These are phyloP conservation scores for Microcebus ravelobensis DNA, from an alignment of 2,113 vertebrate genomes.

Conservation along the genomic window DNA sequence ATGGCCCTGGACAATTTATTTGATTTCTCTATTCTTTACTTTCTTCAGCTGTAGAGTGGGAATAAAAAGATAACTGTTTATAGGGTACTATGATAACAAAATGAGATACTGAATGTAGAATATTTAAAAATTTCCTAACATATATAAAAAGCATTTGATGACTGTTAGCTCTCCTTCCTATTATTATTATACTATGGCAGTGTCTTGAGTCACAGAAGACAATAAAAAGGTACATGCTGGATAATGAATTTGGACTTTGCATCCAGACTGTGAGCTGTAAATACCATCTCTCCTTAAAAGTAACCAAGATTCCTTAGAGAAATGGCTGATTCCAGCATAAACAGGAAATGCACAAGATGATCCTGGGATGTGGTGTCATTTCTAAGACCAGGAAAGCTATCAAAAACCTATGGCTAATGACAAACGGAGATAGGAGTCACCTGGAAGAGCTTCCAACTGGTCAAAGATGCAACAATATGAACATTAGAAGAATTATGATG, in stretches of 20 bases:
- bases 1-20: neutral
- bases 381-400: neutral
- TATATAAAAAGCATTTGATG: neutral
- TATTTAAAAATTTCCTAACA: neutral
- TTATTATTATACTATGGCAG: neutral
- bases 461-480: neutral
- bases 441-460: neutral
- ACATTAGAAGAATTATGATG: neutral
- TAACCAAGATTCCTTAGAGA: neutral
- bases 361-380: neutral
- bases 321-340: neutral
- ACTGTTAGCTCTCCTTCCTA: neutral
- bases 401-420: neutral
- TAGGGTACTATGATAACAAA: neutral
- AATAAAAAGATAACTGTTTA: neutral
- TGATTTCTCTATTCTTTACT: neutral
- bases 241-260: neutral
- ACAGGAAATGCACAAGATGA: neutral
- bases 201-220: neutral
- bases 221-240: neutral
- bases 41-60: neutral
- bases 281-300: neutral
- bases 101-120: neutral
- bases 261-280: neutral
- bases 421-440: neutral